Evolutionary conservation across 1,140 invertebrate species (phyloP).

Genomic region (Pseudomyrmex flavicornis): DNA sequence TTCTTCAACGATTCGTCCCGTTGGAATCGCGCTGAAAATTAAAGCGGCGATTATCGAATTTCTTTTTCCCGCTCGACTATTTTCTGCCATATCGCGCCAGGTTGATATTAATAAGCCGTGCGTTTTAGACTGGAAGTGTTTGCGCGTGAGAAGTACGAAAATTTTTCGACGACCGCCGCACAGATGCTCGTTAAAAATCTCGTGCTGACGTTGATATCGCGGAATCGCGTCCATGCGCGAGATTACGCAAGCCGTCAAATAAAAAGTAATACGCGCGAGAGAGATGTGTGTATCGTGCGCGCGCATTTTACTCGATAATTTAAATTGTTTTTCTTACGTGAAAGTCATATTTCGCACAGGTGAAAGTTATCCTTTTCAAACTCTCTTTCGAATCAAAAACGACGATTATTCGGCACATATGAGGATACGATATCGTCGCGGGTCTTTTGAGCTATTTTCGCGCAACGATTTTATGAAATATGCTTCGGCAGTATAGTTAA

Average conservation of each 20-base stretch:
- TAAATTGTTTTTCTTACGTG: not conserved
- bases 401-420: too few species aligned
- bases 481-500: constrained; percentile 39
- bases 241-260: constrained; percentile 9
- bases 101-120: constrained; percentile 52
- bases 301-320: not conserved
- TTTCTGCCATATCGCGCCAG: constrained; percentile 27
- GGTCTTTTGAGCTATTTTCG: constrained; percentile 1
- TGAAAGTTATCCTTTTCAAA: constrained; percentile 12
- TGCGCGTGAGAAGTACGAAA: constrained; percentile 22
- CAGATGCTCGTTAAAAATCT: constrained; percentile 28
- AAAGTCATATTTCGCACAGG: not conserved
- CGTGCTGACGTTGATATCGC: constrained; percentile 23
- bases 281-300: not conserved
- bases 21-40: constrained; percentile 57
- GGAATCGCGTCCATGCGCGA: not conserved
- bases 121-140: constrained; percentile 36
- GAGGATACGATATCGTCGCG: too few species aligned
- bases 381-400: too few species aligned
- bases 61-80: constrained; percentile 6
- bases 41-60: constrained; percentile 69
- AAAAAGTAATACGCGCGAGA: not conserved
- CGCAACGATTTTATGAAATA: constrained; percentile 59
- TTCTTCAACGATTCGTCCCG: constrained; percentile 29
- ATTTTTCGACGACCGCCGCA: constrained; percentile 10